Evolutionary conservation across 1,140 invertebrate species (phyloP).

Genomic region (Lepidotrigona ventralis): DNA sequence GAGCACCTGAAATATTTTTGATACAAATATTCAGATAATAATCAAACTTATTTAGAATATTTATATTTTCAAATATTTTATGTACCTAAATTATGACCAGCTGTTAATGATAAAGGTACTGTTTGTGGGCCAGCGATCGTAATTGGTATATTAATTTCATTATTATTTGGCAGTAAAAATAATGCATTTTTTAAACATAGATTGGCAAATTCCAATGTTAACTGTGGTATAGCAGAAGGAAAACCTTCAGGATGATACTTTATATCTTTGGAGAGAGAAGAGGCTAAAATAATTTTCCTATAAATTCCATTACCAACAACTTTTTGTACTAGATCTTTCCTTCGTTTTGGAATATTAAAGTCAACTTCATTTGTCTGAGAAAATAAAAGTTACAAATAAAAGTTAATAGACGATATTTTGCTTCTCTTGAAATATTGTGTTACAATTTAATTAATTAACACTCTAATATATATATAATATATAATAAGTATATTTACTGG

Average conservation of each 20-base stretch:
- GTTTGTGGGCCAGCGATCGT: conserved; percentile 63
- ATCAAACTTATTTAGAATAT: conserved; percentile 1
- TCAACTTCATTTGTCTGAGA: conserved; percentile 85
- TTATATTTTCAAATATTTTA: conserved; percentile 1
- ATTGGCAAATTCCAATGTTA: conserved; percentile 94
- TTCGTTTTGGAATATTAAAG: conserved; percentile 83
- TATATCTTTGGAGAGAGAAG: conserved; percentile 81
- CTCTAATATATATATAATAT: not conserved
- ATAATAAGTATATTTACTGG: conserved; percentile 77
- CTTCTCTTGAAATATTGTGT: conserved; percentile 1
- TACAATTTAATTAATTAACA: not conserved
- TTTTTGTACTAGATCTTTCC: conserved; percentile 84
- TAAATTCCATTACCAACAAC: conserved; percentile 83
- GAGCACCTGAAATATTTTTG: conserved; percentile 54
- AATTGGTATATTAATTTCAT: conserved; percentile 65
- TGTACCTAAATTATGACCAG: conserved; percentile 64
- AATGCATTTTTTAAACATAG: conserved; percentile 93
- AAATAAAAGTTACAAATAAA: conserved; percentile 15
- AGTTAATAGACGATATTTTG: not conserved
- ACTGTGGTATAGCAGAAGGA: conserved; percentile 90
- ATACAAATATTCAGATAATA: not conserved
- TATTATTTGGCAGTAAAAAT: conserved; percentile 80
- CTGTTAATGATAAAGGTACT: conserved; percentile 68
- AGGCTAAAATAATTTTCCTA: conserved; percentile 84
- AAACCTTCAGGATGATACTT: conserved; percentile 83